These are phyloP conservation scores for Rafetus swinhoei DNA, from an alignment of 2,113 vertebrate species.

Conservation along the genomic window DNA sequence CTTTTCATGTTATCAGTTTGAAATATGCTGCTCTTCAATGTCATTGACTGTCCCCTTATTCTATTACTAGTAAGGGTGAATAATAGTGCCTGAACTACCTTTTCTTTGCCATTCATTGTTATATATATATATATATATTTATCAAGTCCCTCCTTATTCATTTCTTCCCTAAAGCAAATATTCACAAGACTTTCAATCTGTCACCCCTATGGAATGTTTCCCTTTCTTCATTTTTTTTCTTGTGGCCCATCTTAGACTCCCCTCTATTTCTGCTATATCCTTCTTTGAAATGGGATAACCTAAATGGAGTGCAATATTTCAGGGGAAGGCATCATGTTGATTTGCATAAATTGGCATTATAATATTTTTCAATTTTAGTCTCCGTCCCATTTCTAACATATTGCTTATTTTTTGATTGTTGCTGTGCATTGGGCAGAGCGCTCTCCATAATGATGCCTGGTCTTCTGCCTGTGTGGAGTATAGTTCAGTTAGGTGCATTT, in stretches of 20 bases:
- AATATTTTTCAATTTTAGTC: not conserved
- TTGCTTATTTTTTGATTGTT: not conserved
- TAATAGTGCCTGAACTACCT: not conserved
- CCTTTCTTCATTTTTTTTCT: not conserved
- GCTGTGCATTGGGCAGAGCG: not conserved
- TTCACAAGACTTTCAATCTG: not conserved
- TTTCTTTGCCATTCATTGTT: not conserved
- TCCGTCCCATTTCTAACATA: not conserved
- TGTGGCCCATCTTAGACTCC: not conserved
- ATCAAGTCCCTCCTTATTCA: not conserved
- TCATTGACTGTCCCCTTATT: not conserved
- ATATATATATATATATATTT: not conserved
- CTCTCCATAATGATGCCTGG: constrained; percentile 41
- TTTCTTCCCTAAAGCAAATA: not conserved
- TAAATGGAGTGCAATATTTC: not conserved
- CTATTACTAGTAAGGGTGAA: not conserved
- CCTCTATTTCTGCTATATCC: not conserved
- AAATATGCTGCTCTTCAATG: not conserved
- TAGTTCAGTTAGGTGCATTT: constrained; percentile 57
- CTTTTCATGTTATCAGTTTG: not conserved
- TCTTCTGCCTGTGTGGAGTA: constrained; percentile 5
- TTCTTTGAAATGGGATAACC: not conserved
- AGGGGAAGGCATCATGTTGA: not conserved
- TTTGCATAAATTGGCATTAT: not conserved
- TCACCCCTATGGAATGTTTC: not conserved